Evolutionary conservation across 2,888 invertebrate genomes (phyloP), one percentile per base, ranked within the genome.

Genomic region (Orthosia gracilis): DNA sequence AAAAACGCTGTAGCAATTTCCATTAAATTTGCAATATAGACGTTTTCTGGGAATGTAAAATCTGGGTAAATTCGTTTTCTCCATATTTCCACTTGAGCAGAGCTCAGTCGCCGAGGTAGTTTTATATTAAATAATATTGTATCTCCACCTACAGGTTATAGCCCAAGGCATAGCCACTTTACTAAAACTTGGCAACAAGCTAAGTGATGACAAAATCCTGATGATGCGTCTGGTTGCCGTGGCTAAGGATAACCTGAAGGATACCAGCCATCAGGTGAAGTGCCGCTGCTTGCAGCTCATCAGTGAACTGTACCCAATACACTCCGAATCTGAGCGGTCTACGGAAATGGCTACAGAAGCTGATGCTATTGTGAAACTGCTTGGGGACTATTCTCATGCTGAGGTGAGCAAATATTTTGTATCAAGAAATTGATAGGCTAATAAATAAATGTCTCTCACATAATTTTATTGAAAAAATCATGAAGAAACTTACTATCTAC

Each of bases 311-410:
- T 97, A 97, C 66, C 97, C 98, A 0, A 95, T 97, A 73, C 97
- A 97, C 75, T 93, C 96, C 0, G 97, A 97, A 58, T 89, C 89
- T 0, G 96, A 96, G 71, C 90, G 94, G 66, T 95, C 94, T 2
- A 74, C 89, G 0, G 97, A 97, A 75, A 97, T 96, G 87, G 89
- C 95, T 17, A 93, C 96, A 0, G 97, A 97, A 81, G 97, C 97
- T 47, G 97, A 97, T 87, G 96, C 97, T 58, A 97, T 97, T 78
- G 96, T 98, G 13, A 97, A 97, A 87, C 96, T 99, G 69, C 97
- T 99, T n/a, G 98, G 98, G 31, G 98, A 98, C 84, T 99, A 98
- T 93, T 98, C 98, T 61, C 97, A 98, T 92, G 97, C 98, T 49
- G 97, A 97, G 97, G 96, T 96, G 87, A 58, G n/a, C 47, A 49